Conservation (phyloP, 2,888 invertebrate genomes). For the Lycaena phlaeas region DNA sequence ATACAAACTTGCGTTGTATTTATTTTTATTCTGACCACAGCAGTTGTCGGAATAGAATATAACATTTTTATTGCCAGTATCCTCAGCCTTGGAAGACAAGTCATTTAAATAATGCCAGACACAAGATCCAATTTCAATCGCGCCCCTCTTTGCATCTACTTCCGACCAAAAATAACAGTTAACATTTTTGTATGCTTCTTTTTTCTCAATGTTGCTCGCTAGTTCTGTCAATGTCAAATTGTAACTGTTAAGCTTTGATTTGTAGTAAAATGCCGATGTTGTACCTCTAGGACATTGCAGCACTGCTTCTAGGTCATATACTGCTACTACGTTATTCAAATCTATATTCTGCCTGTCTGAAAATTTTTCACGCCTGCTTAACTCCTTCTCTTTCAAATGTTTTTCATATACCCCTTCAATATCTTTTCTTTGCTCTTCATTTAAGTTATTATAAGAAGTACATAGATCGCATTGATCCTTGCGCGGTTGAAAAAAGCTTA, state of each 20-base stretch:
- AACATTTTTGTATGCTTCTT: slow-evolving; percentile 16
- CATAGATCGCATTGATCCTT: slow-evolving; percentile 11
- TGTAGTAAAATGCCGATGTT: slow-evolving; percentile 21
- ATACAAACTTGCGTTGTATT: background rate
- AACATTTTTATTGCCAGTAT: background rate
- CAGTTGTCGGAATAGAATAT: background rate
- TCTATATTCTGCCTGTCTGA: slow-evolving; percentile 19
- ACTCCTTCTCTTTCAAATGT: slow-evolving; percentile 15
- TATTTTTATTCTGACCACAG: slow-evolving; percentile 4
- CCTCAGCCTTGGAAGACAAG: background rate
- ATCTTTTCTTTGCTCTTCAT: background rate
- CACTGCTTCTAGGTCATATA: slow-evolving; percentile 19
- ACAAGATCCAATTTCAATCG: slow-evolving; percentile 20
- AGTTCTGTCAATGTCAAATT: slow-evolving; percentile 15
- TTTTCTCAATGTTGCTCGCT: slow-evolving; percentile 15
- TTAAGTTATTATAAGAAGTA: background rate
- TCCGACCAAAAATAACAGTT: slow-evolving; percentile 22
- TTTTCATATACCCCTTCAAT: slow-evolving; percentile 4
- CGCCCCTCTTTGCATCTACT: slow-evolving; percentile 19
- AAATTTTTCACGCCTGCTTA: slow-evolving; percentile 18
- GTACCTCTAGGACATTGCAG: slow-evolving; percentile 19
- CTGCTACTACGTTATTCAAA: slow-evolving; percentile 12
- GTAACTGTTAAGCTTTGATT: slow-evolving; percentile 19
- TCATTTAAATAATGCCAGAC: slow-evolving; percentile 12
- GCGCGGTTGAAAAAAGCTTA: slow-evolving; percentile 5